Conservation (phyloP, 2,797 vertebrate genomes). For the Percopsis omiscomaycus region DNA sequence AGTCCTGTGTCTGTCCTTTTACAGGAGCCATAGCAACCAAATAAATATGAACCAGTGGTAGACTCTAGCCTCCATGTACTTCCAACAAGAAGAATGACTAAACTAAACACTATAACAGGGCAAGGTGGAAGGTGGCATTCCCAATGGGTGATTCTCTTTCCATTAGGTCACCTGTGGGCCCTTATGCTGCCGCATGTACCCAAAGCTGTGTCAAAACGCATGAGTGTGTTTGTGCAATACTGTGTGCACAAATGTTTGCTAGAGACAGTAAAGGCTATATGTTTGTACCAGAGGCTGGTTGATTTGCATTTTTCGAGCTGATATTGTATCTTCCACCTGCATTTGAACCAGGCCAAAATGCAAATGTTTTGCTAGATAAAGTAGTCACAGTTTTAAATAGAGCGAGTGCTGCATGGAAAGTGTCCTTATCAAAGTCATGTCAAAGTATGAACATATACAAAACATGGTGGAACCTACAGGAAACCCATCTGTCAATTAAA, state of each 20-base stretch:
- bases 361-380: neutral
- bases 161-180: slow-evolving; percentile 48
- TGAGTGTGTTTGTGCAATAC: slow-evolving; percentile 13
- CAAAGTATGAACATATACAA: no score
- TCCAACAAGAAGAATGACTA: neutral
- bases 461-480: no score
- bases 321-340: no score
- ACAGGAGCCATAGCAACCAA: slow-evolving; percentile 12
- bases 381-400: neutral
- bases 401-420: neutral
- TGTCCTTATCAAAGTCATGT: neutral
- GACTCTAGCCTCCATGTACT: slow-evolving; percentile 1
- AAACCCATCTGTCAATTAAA: no score
- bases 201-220: slow-evolving; percentile 8
- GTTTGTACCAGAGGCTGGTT: neutral
- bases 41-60: slow-evolving; percentile 25
- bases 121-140: slow-evolving; percentile 43
- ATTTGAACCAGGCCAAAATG: no score
- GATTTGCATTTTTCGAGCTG: no score
- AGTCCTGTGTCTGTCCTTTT: slow-evolving; percentile 8
- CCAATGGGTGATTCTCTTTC: slow-evolving; percentile 54
- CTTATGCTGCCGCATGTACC: slow-evolving; percentile 19
- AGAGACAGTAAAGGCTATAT: neutral
- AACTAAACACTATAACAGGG: slow-evolving; percentile 49
- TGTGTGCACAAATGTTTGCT: slow-evolving; percentile 3